Conservation (phyloP, 2,797 vertebrate species). For the Anableps anableps region DNA sequence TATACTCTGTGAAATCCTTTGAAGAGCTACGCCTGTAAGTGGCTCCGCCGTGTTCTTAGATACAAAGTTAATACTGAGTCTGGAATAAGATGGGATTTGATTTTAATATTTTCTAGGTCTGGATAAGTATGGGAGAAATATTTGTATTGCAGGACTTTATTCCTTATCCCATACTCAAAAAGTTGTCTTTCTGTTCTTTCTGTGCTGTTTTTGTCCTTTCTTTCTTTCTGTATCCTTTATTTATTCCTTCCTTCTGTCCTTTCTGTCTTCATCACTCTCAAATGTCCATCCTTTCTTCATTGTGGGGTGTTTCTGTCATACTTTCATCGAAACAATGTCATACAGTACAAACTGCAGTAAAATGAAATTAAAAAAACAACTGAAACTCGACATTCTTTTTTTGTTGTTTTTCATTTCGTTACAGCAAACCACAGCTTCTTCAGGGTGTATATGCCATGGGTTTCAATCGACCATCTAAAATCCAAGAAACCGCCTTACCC, state of each 20-base stretch:
- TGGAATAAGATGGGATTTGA: neutral
- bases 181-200: too few relatives aligned
- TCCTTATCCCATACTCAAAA: neutral
- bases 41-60: neutral
- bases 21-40: constrained; percentile 98
- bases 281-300: neutral
- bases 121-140: neutral
- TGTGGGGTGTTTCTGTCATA: neutral
- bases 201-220: neutral
- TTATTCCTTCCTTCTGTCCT: neutral
- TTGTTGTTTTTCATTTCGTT: neutral
- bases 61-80: neutral
- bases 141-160: too few relatives aligned
- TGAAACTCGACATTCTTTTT: neutral
- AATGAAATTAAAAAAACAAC: neutral
- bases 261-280: neutral
- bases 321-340: neutral
- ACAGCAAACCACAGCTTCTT: constrained; percentile 92
- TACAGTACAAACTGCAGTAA: neutral
- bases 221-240: neutral
- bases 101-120: neutral
- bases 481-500: constrained; percentile 95
- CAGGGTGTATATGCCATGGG: constrained; percentile 98
- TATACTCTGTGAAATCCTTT: constrained; percentile 97
- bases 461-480: constrained; percentile 98